Evolutionary conservation across 2,888 invertebrate genomes (phyloP).

Genomic region (Hoplodrina ambigua): DNA sequence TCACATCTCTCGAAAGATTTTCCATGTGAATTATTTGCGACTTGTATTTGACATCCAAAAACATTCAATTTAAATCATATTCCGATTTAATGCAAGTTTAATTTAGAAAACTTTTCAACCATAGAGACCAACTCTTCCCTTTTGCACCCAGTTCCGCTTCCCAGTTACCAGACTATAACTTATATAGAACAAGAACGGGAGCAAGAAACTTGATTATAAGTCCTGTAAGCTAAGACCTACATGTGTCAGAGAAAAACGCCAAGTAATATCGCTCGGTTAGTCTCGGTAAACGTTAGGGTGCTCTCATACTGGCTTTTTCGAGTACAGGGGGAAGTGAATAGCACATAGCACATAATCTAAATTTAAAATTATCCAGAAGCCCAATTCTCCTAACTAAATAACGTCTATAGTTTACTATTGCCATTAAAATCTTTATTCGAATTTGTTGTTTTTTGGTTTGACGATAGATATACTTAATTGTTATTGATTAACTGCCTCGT

Average conservation of each 20-base stretch:
- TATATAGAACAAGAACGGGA: conserved; percentile 17
- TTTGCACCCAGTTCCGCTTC: conserved; percentile 6
- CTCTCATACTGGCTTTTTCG: background rate
- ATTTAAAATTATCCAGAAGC: background rate
- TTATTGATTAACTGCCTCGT: too few relatives aligned
- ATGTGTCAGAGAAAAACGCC: conserved; percentile 38
- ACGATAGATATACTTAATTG: too few relatives aligned
- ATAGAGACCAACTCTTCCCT: background rate
- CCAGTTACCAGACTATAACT: conserved; percentile 9
- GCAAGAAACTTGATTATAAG: conserved; percentile 49
- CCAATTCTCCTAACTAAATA: too few relatives aligned
- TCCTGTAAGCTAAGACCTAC: conserved; percentile 40
- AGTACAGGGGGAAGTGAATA: too few relatives aligned
- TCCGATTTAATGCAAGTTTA: background rate
- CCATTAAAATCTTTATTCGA: too few relatives aligned
- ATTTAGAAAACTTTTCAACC: conserved; percentile 18
- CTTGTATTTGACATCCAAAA: too few relatives aligned
- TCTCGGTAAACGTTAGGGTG: background rate
- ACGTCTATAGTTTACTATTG: too few relatives aligned
- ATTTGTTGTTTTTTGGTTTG: too few relatives aligned
- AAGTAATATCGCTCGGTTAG: conserved; percentile 22
- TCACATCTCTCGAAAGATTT: too few relatives aligned
- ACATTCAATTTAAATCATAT: background rate
- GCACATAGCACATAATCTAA: too few relatives aligned
- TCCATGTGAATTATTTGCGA: too few relatives aligned